Base-by-base conservation (phyloP, 2,888 invertebrate species). In the Brassicogethes aeneus region DNA sequence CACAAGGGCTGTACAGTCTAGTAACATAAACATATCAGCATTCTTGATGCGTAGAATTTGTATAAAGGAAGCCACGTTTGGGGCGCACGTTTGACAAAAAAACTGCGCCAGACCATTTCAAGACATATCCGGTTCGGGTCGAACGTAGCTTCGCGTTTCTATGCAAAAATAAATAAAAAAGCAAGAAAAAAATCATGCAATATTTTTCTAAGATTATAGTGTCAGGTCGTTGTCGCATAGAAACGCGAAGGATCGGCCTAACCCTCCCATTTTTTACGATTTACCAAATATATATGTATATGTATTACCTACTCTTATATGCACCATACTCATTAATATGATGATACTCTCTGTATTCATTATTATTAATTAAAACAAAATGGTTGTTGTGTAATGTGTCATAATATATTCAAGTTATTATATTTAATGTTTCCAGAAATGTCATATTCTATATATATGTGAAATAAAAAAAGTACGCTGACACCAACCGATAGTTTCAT, bases 151-250 rank as follows among this genome's bases (percentile, higher is more conserved):
- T 66, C 61, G 64, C 64, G 63, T 64, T 62, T 53, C 57, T 59
- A 64, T 64, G 67, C 53, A 46, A 47, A 51, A 52, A 57, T 54
- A 57, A 15, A 48, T 46, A 50, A 41, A 47, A 50, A n/a, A n/a
- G n/a, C n/a, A n/a, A n/a, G n/a, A n/a, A 47, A 42, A 48, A 47
- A 32, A 32, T 32, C 32, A 12, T 55, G 57, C 55, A 61, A 63
- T 65, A 65, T 65, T 65, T 64, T 65, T 64, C 59, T 65, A 64
- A 58, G 46, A 59, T 59, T 55, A 56, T 59, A 63, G 63, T 62
- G 63, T 62, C 67, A 68, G 69, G 66, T 68, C 67, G 67, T 68
- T 66, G 64, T 67, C 66, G 48, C 65, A 63, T 65, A 56, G 56
- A 48, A 59, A 63, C 60, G 64, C 61, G 60, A 65, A 65, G 63